A percentile compares a stretch with the other conserved stretches of the same genome.
Evolutionary conservation across 2,888 invertebrate species (phyloP).

Genomic region (Athetis lepigone): DNA sequence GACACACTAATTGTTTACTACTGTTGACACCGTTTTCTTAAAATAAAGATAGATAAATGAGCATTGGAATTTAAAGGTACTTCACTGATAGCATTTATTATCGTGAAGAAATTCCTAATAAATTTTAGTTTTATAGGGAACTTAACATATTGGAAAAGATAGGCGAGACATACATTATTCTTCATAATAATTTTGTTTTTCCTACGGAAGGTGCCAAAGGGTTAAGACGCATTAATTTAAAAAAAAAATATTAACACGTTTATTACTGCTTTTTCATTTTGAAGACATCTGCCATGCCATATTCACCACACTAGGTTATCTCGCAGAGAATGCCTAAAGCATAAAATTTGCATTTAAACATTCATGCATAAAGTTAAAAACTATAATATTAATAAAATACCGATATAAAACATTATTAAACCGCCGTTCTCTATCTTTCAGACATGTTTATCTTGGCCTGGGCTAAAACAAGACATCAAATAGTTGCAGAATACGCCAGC

Average conservation of each 20-base stretch:
- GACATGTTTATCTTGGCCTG: slow-evolving; percentile 36
- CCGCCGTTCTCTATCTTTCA: slow-evolving; percentile 21
- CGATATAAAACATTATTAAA: slow-evolving; percentile 10
- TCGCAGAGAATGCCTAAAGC: too few species aligned
- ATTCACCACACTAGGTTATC: too few species aligned
- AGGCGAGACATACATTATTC: background rate
- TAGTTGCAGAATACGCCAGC: slow-evolving; percentile 75
- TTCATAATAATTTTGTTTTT: too few species aligned
- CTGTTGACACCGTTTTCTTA: slow-evolving; percentile 7
- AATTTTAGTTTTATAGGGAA: background rate
- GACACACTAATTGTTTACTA: slow-evolving; percentile 39
- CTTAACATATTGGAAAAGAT: background rate
- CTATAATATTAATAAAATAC: slow-evolving; percentile 9
- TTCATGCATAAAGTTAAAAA: too few species aligned
- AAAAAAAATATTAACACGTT: too few species aligned
- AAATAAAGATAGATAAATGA: slow-evolving; percentile 10
- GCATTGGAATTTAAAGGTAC: slow-evolving; percentile 1
- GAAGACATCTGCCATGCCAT: too few species aligned
- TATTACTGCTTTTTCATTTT: too few species aligned
- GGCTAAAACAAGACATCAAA: slow-evolving; percentile 54
- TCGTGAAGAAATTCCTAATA: background rate
- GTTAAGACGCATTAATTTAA: too few species aligned
- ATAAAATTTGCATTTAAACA: too few species aligned
- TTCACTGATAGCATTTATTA: slow-evolving; percentile 2
- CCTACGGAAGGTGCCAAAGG: too few species aligned